Percentiles rank a stretch among this genome's conserved stretches.
Conservation (phyloP, 2,113 vertebrate genomes). For the Tachycineta bicolor region DNA sequence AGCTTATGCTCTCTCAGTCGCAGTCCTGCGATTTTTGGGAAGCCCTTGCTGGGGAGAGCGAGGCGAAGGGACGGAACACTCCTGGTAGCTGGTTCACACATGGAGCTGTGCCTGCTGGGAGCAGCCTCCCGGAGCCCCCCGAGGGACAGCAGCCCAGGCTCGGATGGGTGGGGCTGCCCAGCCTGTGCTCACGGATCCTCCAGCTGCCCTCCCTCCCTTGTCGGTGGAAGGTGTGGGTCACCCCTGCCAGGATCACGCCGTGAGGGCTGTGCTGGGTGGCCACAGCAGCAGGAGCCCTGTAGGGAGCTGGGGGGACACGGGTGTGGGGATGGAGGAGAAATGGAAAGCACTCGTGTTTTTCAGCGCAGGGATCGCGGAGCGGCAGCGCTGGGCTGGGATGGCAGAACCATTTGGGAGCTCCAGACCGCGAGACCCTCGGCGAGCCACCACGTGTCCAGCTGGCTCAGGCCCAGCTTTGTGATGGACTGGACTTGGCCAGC, state of each 20-base stretch:
- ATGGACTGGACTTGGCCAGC: not conserved
- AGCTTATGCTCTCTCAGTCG: not conserved
- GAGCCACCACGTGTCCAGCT: conserved; percentile 11
- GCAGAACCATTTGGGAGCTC: not conserved
- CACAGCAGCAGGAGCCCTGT: rapidly evolving
- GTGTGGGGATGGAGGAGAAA: not conserved
- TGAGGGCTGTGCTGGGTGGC: not conserved
- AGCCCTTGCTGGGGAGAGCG: not conserved
- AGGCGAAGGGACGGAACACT: rapidly evolving
- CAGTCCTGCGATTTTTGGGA: not conserved
- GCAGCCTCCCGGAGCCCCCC: not conserved
- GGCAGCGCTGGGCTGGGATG: rapidly evolving
- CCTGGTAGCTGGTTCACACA: not conserved
- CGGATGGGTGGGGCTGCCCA: not conserved
- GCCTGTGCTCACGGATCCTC: rapidly evolving
- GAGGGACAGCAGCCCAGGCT: not conserved
- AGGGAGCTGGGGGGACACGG: rapidly evolving
- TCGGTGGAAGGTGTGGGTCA: rapidly evolving
- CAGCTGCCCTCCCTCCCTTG: not conserved
- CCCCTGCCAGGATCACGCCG: rapidly evolving
- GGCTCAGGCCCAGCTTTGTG: conserved; percentile 34
- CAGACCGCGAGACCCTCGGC: not conserved
- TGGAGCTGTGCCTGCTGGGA: rapidly evolving
- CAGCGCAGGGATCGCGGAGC: rapidly evolving
- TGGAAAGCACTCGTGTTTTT: not conserved